Conservation (phyloP, 2,888 invertebrate genomes). For the Melanargia galathea region DNA sequence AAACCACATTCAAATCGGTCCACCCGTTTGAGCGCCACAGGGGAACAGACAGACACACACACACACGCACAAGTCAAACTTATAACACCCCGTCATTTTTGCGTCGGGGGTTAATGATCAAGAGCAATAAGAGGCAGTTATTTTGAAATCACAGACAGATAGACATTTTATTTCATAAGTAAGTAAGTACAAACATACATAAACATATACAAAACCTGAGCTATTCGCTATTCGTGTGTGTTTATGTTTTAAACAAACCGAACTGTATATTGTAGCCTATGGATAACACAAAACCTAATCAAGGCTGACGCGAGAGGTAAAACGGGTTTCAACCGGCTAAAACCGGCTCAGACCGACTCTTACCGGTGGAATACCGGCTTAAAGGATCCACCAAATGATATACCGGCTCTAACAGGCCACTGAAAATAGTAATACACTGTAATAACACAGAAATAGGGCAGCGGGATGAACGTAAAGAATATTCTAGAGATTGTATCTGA, state of each 20-base stretch:
- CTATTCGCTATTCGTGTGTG: too few relatives aligned
- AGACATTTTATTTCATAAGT: too few relatives aligned
- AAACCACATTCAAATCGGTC: too few relatives aligned
- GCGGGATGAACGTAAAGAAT: conserved; percentile 23
- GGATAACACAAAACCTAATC: conserved; percentile 51
- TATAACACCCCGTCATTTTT: too few relatives aligned
- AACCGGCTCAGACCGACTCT: conserved; percentile 34
- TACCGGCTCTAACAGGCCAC: conserved; percentile 27
- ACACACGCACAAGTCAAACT: too few relatives aligned
- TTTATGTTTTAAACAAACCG: conserved; percentile 4
- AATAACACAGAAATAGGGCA: conserved; percentile 29
- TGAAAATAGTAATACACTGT: conserved; percentile 34
- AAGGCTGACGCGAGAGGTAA: conserved; percentile 11
- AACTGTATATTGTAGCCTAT: conserved; percentile 9
- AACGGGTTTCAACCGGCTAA: conserved; percentile 38
- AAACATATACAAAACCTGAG: too few relatives aligned
- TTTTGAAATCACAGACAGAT: too few relatives aligned
- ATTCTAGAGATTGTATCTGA: neutral
- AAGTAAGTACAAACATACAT: too few relatives aligned
- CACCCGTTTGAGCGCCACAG: too few relatives aligned
- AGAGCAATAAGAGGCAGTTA: too few relatives aligned
- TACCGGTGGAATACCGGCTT: conserved; percentile 36
- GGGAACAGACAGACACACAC: too few relatives aligned
- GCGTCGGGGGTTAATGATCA: too few relatives aligned
- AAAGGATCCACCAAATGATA: conserved; percentile 37